These are phyloP conservation scores for Paedocypris sp. DNA, from an alignment of 2,113 vertebrate genomes.

Conservation along the genomic window DNA sequence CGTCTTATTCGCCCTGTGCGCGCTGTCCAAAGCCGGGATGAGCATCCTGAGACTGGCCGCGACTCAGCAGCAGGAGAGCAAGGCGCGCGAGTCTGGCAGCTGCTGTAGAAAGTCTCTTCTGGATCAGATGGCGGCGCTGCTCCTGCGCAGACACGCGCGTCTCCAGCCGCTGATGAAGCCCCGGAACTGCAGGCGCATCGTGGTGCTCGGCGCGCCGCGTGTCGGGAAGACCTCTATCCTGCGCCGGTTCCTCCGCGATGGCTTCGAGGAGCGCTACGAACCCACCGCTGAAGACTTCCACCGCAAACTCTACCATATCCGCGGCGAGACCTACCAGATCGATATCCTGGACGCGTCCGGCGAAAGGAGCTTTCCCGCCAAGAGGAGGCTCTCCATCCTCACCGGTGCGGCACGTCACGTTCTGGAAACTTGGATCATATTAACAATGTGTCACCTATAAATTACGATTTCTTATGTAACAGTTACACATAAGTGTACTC, in stretches of 20 bases:
- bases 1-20: slow-evolving; percentile 32
- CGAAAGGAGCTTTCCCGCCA: slow-evolving; percentile 62
- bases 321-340: slow-evolving; percentile 60
- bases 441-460: too few relatives aligned
- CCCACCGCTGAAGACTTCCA: slow-evolving; percentile 65
- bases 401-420: slow-evolving; percentile 58
- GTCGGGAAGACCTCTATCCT: slow-evolving; percentile 66
- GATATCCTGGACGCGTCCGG: slow-evolving; percentile 63
- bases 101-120: slow-evolving; percentile 42
- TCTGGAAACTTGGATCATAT: too few relatives aligned
- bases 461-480: too few relatives aligned
- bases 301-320: slow-evolving; percentile 61
- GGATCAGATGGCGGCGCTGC: slow-evolving; percentile 51
- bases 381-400: slow-evolving; percentile 61
- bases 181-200: slow-evolving; percentile 60
- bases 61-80: slow-evolving; percentile 53
- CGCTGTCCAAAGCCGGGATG: slow-evolving; percentile 50
- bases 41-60: slow-evolving; percentile 53
- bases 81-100: slow-evolving; percentile 31
- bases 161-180: slow-evolving; percentile 47
- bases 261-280: slow-evolving; percentile 61
- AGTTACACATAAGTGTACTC: too few relatives aligned
- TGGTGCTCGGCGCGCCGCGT: slow-evolving; percentile 62
- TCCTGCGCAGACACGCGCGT: slow-evolving; percentile 43
- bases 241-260: slow-evolving; percentile 57